phyloP scores from a whole-genome alignment of 2,113 vertebrate genomes.

The Lycaon pictus region DNA sequence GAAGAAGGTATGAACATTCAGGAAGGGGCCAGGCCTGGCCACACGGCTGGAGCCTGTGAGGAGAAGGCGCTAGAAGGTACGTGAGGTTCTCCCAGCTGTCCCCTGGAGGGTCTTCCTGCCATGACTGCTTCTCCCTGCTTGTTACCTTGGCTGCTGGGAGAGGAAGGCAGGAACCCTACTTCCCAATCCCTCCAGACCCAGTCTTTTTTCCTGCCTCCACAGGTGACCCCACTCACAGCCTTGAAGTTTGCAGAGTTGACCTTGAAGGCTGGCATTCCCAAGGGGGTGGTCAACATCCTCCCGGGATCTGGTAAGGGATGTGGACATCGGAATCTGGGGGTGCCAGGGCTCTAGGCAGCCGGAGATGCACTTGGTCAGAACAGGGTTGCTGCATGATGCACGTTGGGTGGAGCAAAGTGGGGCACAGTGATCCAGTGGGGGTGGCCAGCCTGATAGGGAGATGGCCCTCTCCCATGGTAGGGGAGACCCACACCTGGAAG shows the following conservation, averaged over 20 bases:
- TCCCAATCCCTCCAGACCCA: neutral
- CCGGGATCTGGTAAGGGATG: slow-evolving; percentile 90
- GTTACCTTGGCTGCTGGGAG: neutral
- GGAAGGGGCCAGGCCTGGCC: neutral
- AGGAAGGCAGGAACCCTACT: neutral
- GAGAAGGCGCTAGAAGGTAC: neutral
- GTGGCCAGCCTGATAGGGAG: neutral
- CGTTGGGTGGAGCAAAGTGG: no score
- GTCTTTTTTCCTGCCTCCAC: neutral
- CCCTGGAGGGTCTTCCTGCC: neutral
- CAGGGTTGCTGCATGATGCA: neutral
- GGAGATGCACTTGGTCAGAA: neutral
- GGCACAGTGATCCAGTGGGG: no score
- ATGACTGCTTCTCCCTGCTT: neutral
- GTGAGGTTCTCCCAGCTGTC: neutral
- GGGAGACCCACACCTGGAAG: neutral
- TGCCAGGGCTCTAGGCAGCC: neutral
- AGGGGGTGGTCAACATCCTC: slow-evolving; percentile 92
- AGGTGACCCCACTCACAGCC: slow-evolving; percentile 94
- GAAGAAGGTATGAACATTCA: neutral
- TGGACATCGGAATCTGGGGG: neutral
- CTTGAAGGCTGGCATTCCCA: slow-evolving; percentile 91
- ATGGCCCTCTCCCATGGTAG: rapidly evolving
- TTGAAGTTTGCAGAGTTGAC: slow-evolving; percentile 93
- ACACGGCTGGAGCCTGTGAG: neutral